Percentiles rank a stretch among this genome's conserved stretches.
These are phyloP conservation scores for Oncopodura yosiiana DNA, from an alignment of 1,140 invertebrate species.

Conservation along the genomic window DNA sequence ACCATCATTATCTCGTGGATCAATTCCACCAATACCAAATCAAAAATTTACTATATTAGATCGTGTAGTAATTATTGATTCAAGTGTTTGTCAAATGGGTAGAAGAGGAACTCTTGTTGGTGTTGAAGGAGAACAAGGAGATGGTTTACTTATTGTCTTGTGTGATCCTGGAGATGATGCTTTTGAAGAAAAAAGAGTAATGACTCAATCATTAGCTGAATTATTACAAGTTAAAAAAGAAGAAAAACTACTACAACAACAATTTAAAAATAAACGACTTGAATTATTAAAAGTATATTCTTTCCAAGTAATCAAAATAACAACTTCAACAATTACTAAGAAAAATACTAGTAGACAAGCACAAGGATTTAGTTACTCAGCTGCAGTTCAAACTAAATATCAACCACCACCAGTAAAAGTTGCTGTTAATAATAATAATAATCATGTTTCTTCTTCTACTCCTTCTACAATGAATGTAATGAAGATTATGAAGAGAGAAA, in stretches of 20 bases:
- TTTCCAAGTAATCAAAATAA: constrained; percentile 27
- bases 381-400: no score
- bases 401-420: no score
- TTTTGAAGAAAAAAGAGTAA: constrained; percentile 25
- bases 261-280: not conserved
- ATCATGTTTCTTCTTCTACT: no score
- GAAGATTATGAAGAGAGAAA: no score
- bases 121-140: constrained; percentile 17
- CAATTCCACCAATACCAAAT: constrained; percentile 18
- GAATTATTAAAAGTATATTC: constrained; percentile 26
- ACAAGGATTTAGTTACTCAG: no score
- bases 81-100: constrained; percentile 20
- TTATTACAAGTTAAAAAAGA: no score
- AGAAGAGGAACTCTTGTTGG: constrained; percentile 29
- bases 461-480: no score
- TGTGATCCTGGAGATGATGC: constrained; percentile 24
- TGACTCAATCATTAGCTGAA: no score
- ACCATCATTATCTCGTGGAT: constrained; percentile 28
- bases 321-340: no score
- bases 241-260: not conserved
- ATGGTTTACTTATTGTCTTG: constrained; percentile 16
- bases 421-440: no score
- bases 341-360: no score
- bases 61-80: constrained; percentile 31
- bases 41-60: constrained; percentile 20